Conservation (phyloP, 2,888 invertebrate genomes). For the Cephus runcator region DNA sequence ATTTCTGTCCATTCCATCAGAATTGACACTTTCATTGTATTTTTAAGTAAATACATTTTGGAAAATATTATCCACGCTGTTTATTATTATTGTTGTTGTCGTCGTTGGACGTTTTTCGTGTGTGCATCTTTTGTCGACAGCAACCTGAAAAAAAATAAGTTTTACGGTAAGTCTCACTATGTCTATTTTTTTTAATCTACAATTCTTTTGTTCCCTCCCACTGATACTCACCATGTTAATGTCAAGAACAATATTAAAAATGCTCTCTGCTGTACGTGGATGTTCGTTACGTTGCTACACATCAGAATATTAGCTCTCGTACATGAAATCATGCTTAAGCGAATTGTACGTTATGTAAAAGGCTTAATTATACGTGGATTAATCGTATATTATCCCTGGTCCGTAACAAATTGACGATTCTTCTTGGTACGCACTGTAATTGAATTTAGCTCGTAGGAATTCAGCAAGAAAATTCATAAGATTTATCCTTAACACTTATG, state of each 20-base stretch:
- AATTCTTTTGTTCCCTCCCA: neutral
- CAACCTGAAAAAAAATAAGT: neutral
- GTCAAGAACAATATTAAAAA: neutral
- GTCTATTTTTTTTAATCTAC: neutral
- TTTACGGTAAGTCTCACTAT: neutral
- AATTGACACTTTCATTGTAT: constrained; percentile 54
- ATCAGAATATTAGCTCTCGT: neutral
- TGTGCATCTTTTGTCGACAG: neutral
- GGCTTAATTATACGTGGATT: neutral
- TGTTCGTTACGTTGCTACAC: neutral
- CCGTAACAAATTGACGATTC: neutral
- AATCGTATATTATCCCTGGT: neutral
- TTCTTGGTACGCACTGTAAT: neutral
- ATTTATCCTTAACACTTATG: neutral
- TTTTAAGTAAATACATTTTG: constrained; percentile 58
- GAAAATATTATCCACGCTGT: constrained; percentile 28
- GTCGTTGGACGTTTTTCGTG: neutral
- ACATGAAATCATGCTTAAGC: neutral
- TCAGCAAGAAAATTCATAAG: neutral
- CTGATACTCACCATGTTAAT: neutral
- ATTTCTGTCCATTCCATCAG: constrained; percentile 56
- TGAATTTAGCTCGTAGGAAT: neutral
- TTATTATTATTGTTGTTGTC: neutral
- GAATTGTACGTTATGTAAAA: neutral
- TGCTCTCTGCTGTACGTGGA: neutral